Conservation (phyloP, 2,113 vertebrate genomes). For the Cinclus cinclus region DNA sequence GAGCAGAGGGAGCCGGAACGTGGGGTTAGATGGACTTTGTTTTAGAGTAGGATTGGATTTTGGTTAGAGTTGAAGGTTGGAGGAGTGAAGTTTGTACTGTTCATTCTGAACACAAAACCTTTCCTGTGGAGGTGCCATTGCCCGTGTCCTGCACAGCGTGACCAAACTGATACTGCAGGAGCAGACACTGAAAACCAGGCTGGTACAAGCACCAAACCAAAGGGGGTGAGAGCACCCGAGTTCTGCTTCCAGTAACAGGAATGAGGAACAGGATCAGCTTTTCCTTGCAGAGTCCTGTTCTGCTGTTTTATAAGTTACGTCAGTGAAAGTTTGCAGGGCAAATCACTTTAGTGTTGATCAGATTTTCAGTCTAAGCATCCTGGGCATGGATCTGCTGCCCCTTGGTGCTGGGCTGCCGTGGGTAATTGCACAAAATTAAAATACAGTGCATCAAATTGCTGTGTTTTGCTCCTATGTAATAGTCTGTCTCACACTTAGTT, state of each 20-base stretch:
- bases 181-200: background rate
- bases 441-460: background rate
- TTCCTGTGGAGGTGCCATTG: background rate
- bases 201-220: background rate
- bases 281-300: background rate
- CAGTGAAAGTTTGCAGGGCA: background rate
- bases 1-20: background rate
- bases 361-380: background rate
- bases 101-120: background rate
- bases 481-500: background rate
- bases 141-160: background rate
- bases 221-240: background rate
- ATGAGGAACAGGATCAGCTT: background rate
- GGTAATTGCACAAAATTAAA: background rate
- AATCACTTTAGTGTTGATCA: background rate
- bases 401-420: background rate
- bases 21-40: background rate
- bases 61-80: background rate
- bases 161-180: background rate
- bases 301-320: background rate
- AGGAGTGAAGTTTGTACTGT: background rate
- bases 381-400: background rate
- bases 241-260: background rate
- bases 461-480: background rate
- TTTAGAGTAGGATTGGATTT: background rate